Percentiles rank a stretch among this genome's conserved stretches.
These are phyloP conservation scores for Alosa alosa DNA, from an alignment of 2,113 vertebrate species.

Conservation along the genomic window DNA sequence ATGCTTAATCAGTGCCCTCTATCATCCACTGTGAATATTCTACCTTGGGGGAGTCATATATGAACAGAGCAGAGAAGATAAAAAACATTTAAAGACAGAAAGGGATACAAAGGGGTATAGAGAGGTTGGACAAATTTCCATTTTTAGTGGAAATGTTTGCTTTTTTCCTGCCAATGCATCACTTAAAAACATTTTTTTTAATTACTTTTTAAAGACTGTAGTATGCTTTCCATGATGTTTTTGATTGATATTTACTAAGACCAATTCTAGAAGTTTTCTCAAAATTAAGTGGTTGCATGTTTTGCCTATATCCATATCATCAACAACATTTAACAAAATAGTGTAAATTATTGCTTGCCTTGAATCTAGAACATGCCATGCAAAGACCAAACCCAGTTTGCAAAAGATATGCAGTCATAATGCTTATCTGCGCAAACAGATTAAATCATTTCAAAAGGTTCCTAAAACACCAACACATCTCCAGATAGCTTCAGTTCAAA, in stretches of 20 bases:
- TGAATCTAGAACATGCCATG: background rate
- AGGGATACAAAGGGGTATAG: background rate
- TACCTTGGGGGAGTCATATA: background rate
- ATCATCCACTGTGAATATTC: background rate
- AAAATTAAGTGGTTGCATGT: background rate
- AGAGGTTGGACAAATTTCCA: background rate
- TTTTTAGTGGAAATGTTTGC: background rate
- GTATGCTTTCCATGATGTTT: too few relatives aligned
- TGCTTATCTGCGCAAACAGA: too few relatives aligned
- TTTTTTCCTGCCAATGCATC: background rate
- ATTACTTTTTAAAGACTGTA: background rate
- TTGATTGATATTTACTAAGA: too few relatives aligned
- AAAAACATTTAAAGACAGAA: background rate
- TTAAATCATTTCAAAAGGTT: background rate
- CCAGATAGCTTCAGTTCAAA: too few relatives aligned
- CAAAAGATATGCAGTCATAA: too few relatives aligned
- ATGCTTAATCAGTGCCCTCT: background rate
- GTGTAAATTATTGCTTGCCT: background rate
- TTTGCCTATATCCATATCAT: background rate
- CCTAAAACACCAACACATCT: background rate
- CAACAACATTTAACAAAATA: background rate
- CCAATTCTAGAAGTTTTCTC: too few relatives aligned
- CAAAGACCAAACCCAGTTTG: background rate
- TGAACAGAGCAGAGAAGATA: background rate
- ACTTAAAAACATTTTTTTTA: too few relatives aligned